Conservation (phyloP, 2,797 vertebrate genomes). For the Gymnocypris eckloni region DNA sequence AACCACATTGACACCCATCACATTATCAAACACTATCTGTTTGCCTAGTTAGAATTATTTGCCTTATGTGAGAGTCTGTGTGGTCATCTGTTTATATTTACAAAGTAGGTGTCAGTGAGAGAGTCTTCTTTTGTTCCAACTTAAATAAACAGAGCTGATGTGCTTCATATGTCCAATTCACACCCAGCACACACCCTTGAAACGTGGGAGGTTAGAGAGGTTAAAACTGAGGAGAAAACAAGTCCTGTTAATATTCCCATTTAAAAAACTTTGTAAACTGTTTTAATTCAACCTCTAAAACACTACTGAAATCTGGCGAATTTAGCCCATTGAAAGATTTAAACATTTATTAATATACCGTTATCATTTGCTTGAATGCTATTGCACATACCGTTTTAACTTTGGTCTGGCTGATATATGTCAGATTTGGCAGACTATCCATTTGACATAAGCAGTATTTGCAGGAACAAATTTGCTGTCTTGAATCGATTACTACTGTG, state of each 20-base stretch:
- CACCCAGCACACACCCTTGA: neutral
- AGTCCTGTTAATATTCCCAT: neutral
- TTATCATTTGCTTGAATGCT: neutral
- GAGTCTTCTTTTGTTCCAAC: neutral
- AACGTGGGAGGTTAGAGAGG: neutral
- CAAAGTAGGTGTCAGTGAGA: slow-evolving; percentile 16
- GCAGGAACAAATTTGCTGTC: neutral
- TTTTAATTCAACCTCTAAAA: neutral
- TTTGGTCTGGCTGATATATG: neutral
- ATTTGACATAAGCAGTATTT: neutral
- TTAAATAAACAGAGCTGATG: slow-evolving; percentile 9
- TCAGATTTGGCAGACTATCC: slow-evolving; percentile 5
- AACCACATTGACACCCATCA: neutral
- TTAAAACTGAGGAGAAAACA: neutral
- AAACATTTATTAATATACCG: neutral
- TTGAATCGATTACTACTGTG: neutral
- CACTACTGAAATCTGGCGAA: neutral
- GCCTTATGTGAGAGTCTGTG: neutral
- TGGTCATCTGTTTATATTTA: neutral
- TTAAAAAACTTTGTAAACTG: neutral
- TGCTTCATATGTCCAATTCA: neutral
- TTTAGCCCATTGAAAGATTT: neutral
- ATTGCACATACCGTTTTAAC: neutral
- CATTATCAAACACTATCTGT: slow-evolving; percentile 8
- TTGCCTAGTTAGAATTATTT: neutral